Evolutionary conservation across 1,140 invertebrate genomes (phyloP).

Genomic region (Nymphalis io): DNA sequence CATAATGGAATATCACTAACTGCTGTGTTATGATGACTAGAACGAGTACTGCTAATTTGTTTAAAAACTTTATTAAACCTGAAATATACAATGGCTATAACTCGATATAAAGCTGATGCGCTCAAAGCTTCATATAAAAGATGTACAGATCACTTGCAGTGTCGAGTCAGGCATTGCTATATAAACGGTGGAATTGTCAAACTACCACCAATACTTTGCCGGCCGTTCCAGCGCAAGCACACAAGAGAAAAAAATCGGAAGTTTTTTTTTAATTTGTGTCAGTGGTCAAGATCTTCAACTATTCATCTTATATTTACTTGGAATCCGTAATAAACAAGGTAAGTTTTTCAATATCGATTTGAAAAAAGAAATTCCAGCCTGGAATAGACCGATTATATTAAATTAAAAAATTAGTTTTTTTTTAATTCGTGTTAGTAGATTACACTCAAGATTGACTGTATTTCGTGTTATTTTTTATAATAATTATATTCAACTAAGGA

Average conservation of each 20-base stretch:
- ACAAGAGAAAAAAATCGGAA: constrained; percentile 48
- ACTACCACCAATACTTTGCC: constrained; percentile 69
- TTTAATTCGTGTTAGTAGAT: no score
- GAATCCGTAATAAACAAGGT: constrained; percentile 62
- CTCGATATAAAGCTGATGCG: constrained; percentile 34
- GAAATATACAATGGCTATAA: constrained; percentile 30
- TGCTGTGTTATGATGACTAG: background rate
- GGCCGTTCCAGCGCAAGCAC: constrained; percentile 66
- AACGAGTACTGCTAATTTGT: constrained; percentile 3
- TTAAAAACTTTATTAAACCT: constrained; percentile 19
- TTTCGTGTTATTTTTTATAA: no score
- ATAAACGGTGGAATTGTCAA: constrained; percentile 66
- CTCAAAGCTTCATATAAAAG: constrained; percentile 38
- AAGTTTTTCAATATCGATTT: constrained; percentile 34
- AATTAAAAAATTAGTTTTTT: background rate
- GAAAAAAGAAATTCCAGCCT: no score
- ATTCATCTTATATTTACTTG: constrained; percentile 47
- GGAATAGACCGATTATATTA: background rate
- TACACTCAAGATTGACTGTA: no score
- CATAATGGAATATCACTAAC: background rate
- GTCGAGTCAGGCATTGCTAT: constrained; percentile 59
- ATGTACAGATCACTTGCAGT: constrained; percentile 53
- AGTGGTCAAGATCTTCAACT: constrained; percentile 48
- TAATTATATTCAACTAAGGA: no score
- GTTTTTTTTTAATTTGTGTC: constrained; percentile 64